Conservation (phyloP, 2,888 invertebrate genomes). For the Oligia latruncula region DNA sequence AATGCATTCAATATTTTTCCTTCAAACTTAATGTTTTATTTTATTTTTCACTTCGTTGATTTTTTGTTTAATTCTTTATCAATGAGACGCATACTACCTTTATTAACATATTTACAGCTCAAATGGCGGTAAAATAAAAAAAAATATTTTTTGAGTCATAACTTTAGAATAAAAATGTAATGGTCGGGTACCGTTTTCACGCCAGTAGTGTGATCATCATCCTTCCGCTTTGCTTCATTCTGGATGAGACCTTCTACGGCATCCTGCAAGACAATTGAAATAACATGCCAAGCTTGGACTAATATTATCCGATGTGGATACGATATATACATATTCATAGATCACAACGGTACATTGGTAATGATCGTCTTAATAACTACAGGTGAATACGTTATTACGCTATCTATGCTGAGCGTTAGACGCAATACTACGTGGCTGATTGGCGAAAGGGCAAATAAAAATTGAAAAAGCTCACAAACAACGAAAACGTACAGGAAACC, state of each 20-base stretch:
- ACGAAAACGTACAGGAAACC: slow-evolving; percentile 45
- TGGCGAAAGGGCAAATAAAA: slow-evolving; percentile 75
- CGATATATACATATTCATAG: slow-evolving; percentile 43
- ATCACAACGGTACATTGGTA: slow-evolving; percentile 37
- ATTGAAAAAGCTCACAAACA: slow-evolving; percentile 76
- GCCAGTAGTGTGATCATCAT: slow-evolving; percentile 77
- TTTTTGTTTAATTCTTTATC: background rate
- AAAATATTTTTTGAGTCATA: slow-evolving; percentile 20
- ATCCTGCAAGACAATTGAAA: slow-evolving; percentile 85
- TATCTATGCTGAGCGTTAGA: slow-evolving; percentile 50
- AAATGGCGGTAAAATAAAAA: slow-evolving; percentile 19
- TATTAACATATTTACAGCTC: slow-evolving; percentile 13
- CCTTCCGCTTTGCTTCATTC: slow-evolving; percentile 82
- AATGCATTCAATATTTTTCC: slow-evolving; percentile 25
- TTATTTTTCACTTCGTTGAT: background rate
- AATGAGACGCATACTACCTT: slow-evolving; percentile 3
- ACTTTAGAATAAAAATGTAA: slow-evolving; percentile 57
- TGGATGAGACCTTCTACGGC: slow-evolving; percentile 81
- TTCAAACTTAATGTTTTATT: slow-evolving; percentile 10
- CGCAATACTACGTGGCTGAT: slow-evolving; percentile 50
- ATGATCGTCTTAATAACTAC: slow-evolving; percentile 48
- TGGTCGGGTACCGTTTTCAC: slow-evolving; percentile 78
- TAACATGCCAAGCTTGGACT: slow-evolving; percentile 82
- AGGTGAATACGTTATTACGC: slow-evolving; percentile 34
- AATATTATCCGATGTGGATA: slow-evolving; percentile 51